These are phyloP conservation scores for Smutsia temminckii DNA, from an alignment of 2,797 vertebrate species.

Conservation along the genomic window DNA sequence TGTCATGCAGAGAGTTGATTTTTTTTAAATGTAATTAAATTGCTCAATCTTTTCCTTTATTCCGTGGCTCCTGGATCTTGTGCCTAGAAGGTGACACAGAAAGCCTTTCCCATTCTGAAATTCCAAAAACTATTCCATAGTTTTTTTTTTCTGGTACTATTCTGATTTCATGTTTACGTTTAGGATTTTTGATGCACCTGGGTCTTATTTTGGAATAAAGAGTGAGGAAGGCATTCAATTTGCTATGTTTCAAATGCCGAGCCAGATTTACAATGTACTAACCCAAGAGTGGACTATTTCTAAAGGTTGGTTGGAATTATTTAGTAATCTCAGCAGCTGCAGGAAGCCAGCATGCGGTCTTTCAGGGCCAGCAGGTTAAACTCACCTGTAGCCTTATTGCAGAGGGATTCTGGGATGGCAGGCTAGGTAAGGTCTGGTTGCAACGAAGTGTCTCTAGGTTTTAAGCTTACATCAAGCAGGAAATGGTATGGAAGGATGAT, in stretches of 20 bases:
- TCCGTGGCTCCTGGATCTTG: background rate
- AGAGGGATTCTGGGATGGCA: background rate
- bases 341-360: background rate
- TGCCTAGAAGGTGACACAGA: background rate
- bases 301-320: background rate
- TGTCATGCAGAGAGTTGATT: background rate
- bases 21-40: background rate
- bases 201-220: constrained; percentile 39
- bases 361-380: background rate
- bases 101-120: constrained; percentile 13
- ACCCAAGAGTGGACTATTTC: background rate
- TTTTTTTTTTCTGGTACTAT: background rate
- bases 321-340: background rate
- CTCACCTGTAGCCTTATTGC: background rate
- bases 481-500: background rate
- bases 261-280: background rate
- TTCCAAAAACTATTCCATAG: background rate
- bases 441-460: background rate
- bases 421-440: background rate
- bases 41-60: background rate
- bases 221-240: background rate
- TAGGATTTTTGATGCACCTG: constrained; percentile 14
- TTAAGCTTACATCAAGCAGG: background rate
- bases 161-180: constrained; percentile 32
- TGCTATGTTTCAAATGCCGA: constrained; percentile 2